phyloP scores from a whole-genome alignment of 92 coral and sea anemone genomes.

The Micromussa lordhowensis region DNA sequence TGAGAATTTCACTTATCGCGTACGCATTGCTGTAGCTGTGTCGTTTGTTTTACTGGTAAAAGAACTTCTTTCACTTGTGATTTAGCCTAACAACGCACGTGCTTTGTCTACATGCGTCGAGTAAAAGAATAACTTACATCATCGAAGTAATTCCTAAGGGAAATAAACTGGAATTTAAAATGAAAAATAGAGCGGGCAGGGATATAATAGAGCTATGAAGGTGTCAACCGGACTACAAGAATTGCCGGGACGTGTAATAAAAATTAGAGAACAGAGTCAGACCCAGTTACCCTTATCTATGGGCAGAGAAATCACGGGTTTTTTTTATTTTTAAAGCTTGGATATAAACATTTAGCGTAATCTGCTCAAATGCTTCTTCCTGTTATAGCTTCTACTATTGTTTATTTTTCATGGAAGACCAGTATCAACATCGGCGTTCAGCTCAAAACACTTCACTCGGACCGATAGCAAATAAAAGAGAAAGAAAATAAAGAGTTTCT shows the following conservation, averaged over 20 bases:
- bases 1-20: not conserved
- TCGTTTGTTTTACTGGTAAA: not conserved
- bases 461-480: not conserved
- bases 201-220: not conserved
- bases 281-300: no score
- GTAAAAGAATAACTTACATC: slow-evolving; percentile 23
- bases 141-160: slow-evolving; percentile 34
- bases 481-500: no score
- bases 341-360: not conserved
- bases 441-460: not conserved
- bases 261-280: not conserved
- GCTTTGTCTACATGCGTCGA: not conserved
- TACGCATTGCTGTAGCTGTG: not conserved
- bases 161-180: slow-evolving; percentile 25
- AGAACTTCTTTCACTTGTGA: not conserved
- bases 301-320: not conserved
- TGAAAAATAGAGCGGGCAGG: not conserved
- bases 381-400: not conserved
- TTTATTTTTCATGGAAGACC: not conserved
- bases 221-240: not conserved
- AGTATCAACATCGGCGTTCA: not conserved
- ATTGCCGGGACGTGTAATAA: not conserved
- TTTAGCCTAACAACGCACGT: slow-evolving; percentile 12
- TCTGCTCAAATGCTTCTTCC: slow-evolving; percentile 1
- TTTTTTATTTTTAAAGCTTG: not conserved